These are phyloP conservation scores for Drosophila pseudotakahashii DNA, from an alignment of 2,888 invertebrate genomes.

Conservation along the genomic window DNA sequence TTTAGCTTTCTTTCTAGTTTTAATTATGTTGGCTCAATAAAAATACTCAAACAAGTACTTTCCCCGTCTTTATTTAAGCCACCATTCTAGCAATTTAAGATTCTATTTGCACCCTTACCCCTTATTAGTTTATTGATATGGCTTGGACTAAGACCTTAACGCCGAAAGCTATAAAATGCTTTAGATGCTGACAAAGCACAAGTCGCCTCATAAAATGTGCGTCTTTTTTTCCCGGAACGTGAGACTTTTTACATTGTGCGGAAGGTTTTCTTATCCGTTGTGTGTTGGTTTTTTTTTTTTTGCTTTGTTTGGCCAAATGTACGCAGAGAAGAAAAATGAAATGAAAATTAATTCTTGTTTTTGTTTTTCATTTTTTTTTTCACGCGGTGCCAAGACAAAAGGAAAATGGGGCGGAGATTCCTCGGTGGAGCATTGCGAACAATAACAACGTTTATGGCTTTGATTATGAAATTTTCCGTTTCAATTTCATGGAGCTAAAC, in stretches of 20 bases:
- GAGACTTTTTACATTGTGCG: constrained; percentile 48
- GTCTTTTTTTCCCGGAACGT: constrained; percentile 46
- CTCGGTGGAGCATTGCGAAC: constrained; percentile 39
- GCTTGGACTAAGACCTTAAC: constrained; percentile 20
- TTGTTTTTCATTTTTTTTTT: constrained; percentile 26
- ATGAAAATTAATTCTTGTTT: constrained; percentile 53
- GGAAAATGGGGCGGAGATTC: constrained; percentile 1
- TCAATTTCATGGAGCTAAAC: constrained; percentile 57
- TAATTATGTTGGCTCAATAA: too few species aligned
- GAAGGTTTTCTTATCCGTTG: not conserved
- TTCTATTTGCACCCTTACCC: not conserved
- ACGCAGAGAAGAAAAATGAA: constrained; percentile 40
- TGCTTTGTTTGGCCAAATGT: constrained; percentile 12
- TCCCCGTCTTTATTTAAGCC: not conserved
- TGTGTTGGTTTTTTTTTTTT: constrained; percentile 1
- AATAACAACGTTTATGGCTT: constrained; percentile 61
- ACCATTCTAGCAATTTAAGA: not conserved
- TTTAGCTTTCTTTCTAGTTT: too few species aligned
- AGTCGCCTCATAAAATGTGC: constrained; percentile 49
- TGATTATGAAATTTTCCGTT: constrained; percentile 67
- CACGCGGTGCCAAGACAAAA: constrained; percentile 24
- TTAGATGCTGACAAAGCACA: constrained; percentile 58
- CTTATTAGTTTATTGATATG: constrained; percentile 38
- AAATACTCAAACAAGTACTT: not conserved
- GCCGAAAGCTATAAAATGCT: constrained; percentile 37